Conservation (phyloP, 2,113 vertebrate species). For the Phylloscopus trochiloides region DNA sequence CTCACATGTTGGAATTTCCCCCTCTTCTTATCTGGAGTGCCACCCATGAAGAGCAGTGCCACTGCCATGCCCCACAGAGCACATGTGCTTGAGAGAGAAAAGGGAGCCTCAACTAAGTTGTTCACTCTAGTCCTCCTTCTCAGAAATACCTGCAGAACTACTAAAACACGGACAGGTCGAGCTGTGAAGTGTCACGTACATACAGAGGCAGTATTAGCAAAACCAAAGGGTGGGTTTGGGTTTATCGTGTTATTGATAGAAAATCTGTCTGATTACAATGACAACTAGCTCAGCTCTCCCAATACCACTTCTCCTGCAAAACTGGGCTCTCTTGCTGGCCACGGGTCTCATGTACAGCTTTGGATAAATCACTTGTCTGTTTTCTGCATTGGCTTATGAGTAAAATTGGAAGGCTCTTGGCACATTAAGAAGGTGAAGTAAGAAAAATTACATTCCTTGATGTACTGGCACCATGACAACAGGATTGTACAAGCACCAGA, state of each 20-base stretch:
- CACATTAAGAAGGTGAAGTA: background rate
- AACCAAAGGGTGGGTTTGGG: accelerated
- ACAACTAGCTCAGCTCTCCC: background rate
- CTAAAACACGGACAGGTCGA: background rate
- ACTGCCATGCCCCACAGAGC: accelerated
- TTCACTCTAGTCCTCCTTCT: background rate
- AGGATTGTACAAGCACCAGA: background rate
- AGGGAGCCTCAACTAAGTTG: background rate
- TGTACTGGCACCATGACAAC: background rate
- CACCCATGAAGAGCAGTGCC: accelerated
- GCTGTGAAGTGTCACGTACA: accelerated
- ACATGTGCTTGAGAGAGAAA: accelerated
- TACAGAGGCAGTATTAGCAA: background rate
- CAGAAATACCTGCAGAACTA: background rate
- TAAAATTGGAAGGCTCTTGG: background rate
- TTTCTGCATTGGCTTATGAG: background rate
- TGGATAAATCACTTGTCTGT: background rate
- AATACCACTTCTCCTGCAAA: background rate
- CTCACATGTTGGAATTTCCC: accelerated
- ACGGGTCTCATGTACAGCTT: background rate
- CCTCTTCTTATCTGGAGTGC: background rate
- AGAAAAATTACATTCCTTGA: background rate
- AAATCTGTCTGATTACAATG: background rate
- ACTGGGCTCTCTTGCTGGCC: background rate
- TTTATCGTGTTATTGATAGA: background rate